Conservation (phyloP, 2,113 vertebrate species). For the Antennarius striatus region DNA sequence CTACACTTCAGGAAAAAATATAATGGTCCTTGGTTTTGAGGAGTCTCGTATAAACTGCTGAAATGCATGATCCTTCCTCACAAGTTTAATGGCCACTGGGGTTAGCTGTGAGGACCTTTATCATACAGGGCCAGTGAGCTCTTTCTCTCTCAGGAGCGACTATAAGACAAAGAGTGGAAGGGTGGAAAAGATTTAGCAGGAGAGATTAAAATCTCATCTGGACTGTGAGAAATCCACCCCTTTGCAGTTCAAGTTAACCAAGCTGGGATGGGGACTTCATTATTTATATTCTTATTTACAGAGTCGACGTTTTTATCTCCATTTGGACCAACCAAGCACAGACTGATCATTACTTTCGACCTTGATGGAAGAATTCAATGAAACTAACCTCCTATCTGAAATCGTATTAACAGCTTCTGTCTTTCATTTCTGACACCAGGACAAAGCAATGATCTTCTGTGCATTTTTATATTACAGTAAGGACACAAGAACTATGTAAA, state of each 20-base stretch:
- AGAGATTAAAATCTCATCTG: conserved; percentile 71
- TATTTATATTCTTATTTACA: conserved; percentile 70
- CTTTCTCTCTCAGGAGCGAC: conserved; percentile 31
- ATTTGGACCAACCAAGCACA: conserved; percentile 47
- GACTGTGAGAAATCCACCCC: conserved; percentile 44
- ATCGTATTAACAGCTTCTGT: conserved; percentile 16
- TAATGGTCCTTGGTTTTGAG: conserved; percentile 12
- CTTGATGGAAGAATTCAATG: conserved; percentile 40
- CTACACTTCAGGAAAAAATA: conserved; percentile 2
- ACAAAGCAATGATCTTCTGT: not conserved
- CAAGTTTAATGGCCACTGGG: conserved; percentile 13
- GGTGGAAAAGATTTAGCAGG: conserved; percentile 58
- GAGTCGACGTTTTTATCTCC: conserved; percentile 69
- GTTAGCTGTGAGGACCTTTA: conserved; percentile 21
- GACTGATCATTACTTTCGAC: conserved; percentile 38
- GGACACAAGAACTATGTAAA: conserved; percentile 22
- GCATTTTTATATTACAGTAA: conserved; percentile 15
- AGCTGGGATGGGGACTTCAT: conserved; percentile 51
- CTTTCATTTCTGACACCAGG: not conserved
- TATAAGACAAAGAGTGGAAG: conserved; percentile 41
- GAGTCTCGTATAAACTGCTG: conserved; percentile 31
- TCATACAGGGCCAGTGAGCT: conserved; percentile 27
- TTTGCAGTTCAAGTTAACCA: conserved; percentile 57
- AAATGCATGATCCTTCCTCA: conserved; percentile 40
- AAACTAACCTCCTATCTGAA: conserved; percentile 27